A percentile compares a stretch with the other conserved stretches of the same genome.
Conservation (phyloP, 2,113 vertebrate genomes). For the Merops nubicus region DNA sequence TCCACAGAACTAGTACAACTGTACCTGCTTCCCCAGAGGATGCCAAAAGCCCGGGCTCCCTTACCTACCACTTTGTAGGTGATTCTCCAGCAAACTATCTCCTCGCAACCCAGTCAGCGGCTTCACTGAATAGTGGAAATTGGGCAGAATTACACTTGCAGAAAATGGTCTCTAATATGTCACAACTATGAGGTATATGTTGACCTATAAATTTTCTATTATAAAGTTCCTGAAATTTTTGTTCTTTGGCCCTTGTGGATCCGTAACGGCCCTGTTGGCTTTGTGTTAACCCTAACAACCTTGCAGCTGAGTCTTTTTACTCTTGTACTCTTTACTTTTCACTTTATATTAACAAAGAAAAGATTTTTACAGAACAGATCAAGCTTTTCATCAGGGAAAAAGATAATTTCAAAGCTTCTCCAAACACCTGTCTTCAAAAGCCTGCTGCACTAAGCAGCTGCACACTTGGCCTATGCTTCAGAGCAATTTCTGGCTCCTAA, state of each 20-base stretch:
- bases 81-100: background rate
- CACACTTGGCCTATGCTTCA: background rate
- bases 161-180: background rate
- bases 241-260: background rate
- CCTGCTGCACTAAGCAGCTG: background rate
- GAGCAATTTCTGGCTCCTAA: background rate
- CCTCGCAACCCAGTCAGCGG: background rate
- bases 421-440: background rate
- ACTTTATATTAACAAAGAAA: background rate
- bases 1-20: background rate
- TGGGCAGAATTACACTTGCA: background rate
- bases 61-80: background rate
- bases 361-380: background rate
- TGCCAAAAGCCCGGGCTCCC: background rate
- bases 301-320: background rate
- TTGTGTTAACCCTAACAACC: background rate
- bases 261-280: background rate
- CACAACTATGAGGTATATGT: background rate
- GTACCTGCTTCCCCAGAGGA: background rate
- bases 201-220: background rate
- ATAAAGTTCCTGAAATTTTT: background rate
- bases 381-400: background rate
- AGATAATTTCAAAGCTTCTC: background rate
- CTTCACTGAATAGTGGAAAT: background rate
- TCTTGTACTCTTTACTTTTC: background rate